Base-by-base conservation (phyloP, 2,888 invertebrate species). In the Orgyia antiqua region DNA sequence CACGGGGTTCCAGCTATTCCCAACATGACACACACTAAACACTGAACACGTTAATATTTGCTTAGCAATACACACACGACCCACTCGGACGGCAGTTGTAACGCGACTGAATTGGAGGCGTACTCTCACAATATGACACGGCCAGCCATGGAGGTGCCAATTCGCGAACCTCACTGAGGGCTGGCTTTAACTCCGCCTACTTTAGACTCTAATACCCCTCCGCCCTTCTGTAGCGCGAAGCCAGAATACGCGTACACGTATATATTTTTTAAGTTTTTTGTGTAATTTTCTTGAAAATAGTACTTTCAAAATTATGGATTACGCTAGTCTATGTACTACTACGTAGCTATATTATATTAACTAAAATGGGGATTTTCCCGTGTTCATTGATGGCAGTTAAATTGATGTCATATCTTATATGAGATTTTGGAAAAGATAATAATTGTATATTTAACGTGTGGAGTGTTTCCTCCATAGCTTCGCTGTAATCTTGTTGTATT, bases 11-110 rank as follows among this genome's bases (percentile, higher is more conserved):
- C 71, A 59, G 51, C 43, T 45, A 42, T 61, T 61, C 66, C 61
- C 68, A 73, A 66, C 80, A 80, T 80, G 68, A 60, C 79, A 80
- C 78, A 67, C 68, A 69, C 52, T 4, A 41, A 43, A 29, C 54
- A 53, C 54, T 47, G 44, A 53, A 52, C 52, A 47, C 52, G 52
- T 53, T 42, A 50, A 62, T 50, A 49, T 59, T 58, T 61, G 33
- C 32, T 39, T 39, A 28, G 10, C 8, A 36, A 50, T 57, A 49
- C 39, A 45, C 49, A 42, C 51, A 58, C 65, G 61, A 54, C 51
- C 51, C 53, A 41, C 46, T 41, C 38, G 40, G 26, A 4, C 59
- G 61, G 52, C 60, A 62, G 62, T 51, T 61, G 49, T 56, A 48
- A 58, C 63, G 64, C 60, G 58, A 77, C 77, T 71, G 62, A 51